Conservation (phyloP, 2,888 invertebrate genomes). For the Zootermopsis nevadensis region DNA sequence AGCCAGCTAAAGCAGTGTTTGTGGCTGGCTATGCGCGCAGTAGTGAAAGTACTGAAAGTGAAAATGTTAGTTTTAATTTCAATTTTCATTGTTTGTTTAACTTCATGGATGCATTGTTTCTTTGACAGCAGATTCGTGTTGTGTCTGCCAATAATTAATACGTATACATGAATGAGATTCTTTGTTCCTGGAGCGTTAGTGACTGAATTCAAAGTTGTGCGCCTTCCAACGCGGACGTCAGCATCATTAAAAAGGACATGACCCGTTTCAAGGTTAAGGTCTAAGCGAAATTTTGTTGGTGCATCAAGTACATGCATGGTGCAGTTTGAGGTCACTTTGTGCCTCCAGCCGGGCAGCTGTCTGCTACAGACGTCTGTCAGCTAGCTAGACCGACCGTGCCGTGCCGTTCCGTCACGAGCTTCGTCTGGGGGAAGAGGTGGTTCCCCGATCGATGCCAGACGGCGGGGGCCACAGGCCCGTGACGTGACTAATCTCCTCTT, state of each 20-base stretch:
- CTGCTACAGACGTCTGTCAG: background rate
- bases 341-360: background rate
- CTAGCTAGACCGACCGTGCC: too few species aligned
- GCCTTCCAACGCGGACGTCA: background rate
- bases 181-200: background rate
- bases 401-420: slow-evolving; percentile 33
- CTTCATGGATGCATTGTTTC: background rate
- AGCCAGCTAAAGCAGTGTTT: background rate
- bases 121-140: background rate
- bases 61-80: background rate
- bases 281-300: slow-evolving; percentile 35
- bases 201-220: background rate
- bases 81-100: background rate
- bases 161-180: background rate
- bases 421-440: slow-evolving; percentile 36
- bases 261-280: slow-evolving; percentile 37
- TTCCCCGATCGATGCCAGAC: slow-evolving; percentile 43
- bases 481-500: slow-evolving; percentile 36
- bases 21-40: background rate
- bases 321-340: slow-evolving; percentile 31
- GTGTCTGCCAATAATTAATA: background rate
- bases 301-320: slow-evolving; percentile 30
- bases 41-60: slow-evolving; percentile 4
- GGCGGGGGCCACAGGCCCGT: slow-evolving; percentile 32
- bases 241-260: slow-evolving; percentile 21